Evolutionary conservation across 1,140 invertebrate genomes (phyloP).

Genomic region (Nymphalis io): DNA sequence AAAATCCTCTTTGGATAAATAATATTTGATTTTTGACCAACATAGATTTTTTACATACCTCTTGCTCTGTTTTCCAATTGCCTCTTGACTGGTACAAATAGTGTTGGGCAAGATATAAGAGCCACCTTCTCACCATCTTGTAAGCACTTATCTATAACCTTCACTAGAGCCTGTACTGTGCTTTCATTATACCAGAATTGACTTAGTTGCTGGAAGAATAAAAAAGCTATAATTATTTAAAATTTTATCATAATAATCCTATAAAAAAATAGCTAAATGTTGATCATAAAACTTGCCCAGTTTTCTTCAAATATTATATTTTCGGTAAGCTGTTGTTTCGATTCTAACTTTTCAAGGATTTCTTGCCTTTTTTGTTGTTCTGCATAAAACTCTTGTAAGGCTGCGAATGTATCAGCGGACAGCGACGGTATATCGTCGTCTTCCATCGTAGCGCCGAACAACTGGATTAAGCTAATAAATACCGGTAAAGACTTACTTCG

Average conservation of each 20-base stretch:
- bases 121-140: constrained; percentile 86
- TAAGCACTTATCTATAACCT: constrained; percentile 82
- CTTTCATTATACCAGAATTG: constrained; percentile 97
- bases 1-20: background rate
- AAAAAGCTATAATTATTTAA: background rate
- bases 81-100: constrained; percentile 87
- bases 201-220: constrained; percentile 91
- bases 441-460: constrained; percentile 38
- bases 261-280: background rate
- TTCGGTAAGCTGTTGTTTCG: constrained; percentile 74
- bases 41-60: no score
- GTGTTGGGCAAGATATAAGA: constrained; percentile 93
- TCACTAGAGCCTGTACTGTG: constrained; percentile 86
- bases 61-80: constrained; percentile 69
- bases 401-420: constrained; percentile 87
- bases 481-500: background rate
- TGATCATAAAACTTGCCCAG: constrained; percentile 85
- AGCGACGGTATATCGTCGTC: constrained; percentile 85
- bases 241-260: no score
- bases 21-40: background rate
- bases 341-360: constrained; percentile 71
- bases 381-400: constrained; percentile 90
- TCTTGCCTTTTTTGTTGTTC: constrained; percentile 86
- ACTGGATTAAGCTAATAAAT: background rate
- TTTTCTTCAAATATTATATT: constrained; percentile 88